Base-by-base conservation (phyloP, 1,140 invertebrate genomes). In the Nixonia krombeini region DNA sequence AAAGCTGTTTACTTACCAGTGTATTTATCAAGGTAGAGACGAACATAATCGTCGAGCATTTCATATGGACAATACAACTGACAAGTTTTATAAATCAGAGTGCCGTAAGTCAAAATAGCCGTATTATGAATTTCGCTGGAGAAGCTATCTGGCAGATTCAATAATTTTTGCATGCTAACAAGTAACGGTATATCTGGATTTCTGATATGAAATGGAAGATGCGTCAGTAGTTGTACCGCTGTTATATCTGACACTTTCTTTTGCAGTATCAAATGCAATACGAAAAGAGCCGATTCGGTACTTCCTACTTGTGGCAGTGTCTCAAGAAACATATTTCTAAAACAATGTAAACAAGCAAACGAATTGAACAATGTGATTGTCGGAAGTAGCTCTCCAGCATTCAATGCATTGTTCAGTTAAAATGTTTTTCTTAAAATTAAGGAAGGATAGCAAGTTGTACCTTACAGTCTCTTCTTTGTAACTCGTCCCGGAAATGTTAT, bases 301-400 rank as follows among this genome's bases (percentile, higher is more conserved):
- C 89, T 91, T 38, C 90, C 90, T 10, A 90, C 86, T 72, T 91
- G 89, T 6, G 91, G 91, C n/a, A 93, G 83, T 4, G 90, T 86
- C 74, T 93, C 91, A 53, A 91, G 79, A 71, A 92, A 92, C 55
- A 93, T 89, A 68, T 92, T 91, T 23, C 90, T 82, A 38, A 46
- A 61, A 44, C 38, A 4, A 23, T 46, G 18, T 38, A 46, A 52
- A 26, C n/a, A n/a, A n/a, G n/a, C n/a, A n/a, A n/a, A n/a, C n/a
- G n/a, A n/a, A n/a, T n/a, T n/a, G n/a, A n/a, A n/a, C n/a, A n/a
- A n/a, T n/a, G n/a, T n/a, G n/a, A n/a, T n/a, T n/a, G n/a, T n/a
- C n/a, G n/a, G n/a, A n/a, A n/a, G n/a, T n/a, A n/a, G n/a, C n/a
- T n/a, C n/a, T n/a, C n/a, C n/a, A n/a, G n/a, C n/a, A n/a, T n/a